Percentiles rank a stretch among this genome's conserved stretches.
Conservation (phyloP, 23 tunicate species). For the Halocynthia roretzi region DNA sequence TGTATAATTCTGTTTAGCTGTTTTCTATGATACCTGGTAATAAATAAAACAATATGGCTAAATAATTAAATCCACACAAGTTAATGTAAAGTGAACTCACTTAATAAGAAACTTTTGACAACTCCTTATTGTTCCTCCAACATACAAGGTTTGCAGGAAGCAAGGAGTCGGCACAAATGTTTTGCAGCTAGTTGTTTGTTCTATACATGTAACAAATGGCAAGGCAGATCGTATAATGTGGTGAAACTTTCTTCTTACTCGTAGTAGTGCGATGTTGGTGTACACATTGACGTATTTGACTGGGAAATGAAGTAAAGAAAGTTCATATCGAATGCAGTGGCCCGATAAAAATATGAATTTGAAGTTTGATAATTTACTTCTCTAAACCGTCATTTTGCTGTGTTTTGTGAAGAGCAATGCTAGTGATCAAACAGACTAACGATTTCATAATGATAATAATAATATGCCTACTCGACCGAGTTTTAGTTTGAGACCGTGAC, state of each 20-base stretch:
- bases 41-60: no score
- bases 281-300: slow-evolving; percentile 21
- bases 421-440: no score
- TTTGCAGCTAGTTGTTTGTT: background rate
- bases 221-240: slow-evolving; percentile 12
- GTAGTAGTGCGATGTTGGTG: slow-evolving; percentile 11
- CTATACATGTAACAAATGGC: slow-evolving; percentile 9
- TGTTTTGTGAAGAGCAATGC: no score
- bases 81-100: background rate
- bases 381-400: no score
- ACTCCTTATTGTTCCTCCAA: slow-evolving; percentile 15
- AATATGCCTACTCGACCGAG: no score
- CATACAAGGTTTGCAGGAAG: slow-evolving; percentile 21
- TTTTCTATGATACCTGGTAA: background rate
- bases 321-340: no score
- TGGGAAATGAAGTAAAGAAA: no score
- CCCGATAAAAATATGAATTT: no score
- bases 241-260: slow-evolving; percentile 11
- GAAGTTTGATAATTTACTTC: no score
- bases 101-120: slow-evolving; percentile 25
- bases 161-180: background rate
- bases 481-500: no score
- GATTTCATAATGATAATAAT: no score
- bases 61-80: no score
- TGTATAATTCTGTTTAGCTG: slow-evolving; percentile 3